A percentile compares a stretch with the other conserved stretches of the same genome.
phyloP scores from a whole-genome alignment of 2,888 invertebrate genomes.

The Meganola albula region DNA sequence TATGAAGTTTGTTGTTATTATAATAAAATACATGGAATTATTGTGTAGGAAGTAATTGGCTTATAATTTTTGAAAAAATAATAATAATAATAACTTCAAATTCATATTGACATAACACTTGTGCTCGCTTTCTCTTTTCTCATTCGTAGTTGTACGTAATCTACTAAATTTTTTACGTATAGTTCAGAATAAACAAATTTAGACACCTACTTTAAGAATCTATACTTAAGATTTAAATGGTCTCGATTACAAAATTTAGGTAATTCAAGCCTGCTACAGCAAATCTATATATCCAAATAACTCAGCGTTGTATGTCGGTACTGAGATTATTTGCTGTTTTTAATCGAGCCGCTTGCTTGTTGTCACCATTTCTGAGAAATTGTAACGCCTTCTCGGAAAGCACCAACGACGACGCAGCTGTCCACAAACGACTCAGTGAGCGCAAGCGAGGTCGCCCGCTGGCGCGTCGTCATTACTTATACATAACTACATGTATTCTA shows the following conservation, averaged over 20 bases:
- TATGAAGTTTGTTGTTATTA: conserved; percentile 3
- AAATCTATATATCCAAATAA: conserved; percentile 22
- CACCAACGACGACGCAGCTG: conserved; percentile 62
- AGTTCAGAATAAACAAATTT: no score
- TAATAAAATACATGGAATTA: not conserved
- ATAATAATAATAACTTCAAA: no score
- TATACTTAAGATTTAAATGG: no score
- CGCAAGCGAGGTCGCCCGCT: conserved; percentile 71
- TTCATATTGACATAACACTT: no score
- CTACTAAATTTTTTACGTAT: no score
- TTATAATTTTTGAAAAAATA: not conserved
- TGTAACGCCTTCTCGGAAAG: conserved; percentile 77
- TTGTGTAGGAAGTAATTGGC: not conserved
- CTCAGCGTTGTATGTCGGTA: conserved; percentile 59
- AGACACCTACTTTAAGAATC: no score
- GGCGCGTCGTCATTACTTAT: conserved; percentile 52
- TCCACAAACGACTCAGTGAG: conserved; percentile 60
- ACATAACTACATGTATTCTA: conserved; percentile 45
- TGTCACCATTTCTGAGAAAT: conserved; percentile 74
- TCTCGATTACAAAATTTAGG: no score
- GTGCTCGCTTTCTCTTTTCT: no score
- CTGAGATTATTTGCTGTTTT: conserved; percentile 63
- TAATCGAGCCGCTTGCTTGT: conserved; percentile 61
- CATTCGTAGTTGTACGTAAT: no score
- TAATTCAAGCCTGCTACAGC: conserved; percentile 9